These are phyloP conservation scores for Tachypleus tridentatus DNA, from an alignment of 1,140 invertebrate species.

Conservation along the genomic window DNA sequence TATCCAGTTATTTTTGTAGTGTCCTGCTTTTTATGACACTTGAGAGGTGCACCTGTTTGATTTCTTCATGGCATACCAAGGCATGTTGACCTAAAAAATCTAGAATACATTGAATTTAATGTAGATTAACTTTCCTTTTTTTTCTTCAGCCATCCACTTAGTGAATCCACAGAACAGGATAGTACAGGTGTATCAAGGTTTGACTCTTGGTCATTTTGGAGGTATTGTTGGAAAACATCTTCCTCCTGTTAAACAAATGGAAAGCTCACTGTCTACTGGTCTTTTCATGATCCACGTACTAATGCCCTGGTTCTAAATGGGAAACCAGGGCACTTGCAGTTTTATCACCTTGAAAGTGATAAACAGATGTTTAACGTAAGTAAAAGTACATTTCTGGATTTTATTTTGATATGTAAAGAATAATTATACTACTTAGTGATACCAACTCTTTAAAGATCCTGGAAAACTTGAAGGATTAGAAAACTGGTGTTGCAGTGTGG, in stretches of 20 bases:
- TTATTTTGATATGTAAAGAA: too few relatives aligned
- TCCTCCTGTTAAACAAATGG: background rate
- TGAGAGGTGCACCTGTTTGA: too few relatives aligned
- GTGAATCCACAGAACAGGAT: conserved; percentile 47
- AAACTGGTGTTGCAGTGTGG: too few relatives aligned
- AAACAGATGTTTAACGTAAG: conserved; percentile 58
- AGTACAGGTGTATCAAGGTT: conserved; percentile 50
- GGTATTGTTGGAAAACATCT: background rate
- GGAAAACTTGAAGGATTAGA: too few relatives aligned
- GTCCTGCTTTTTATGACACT: too few relatives aligned
- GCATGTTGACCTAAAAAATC: too few relatives aligned
- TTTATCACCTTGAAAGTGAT: conserved; percentile 53
- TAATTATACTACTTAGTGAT: too few relatives aligned
- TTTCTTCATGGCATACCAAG: too few relatives aligned
- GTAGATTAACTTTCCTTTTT: conserved; percentile 5
- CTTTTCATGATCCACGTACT: conserved; percentile 51
- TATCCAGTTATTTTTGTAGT: too few relatives aligned
- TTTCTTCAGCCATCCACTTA: conserved; percentile 47
- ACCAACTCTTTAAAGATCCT: too few relatives aligned
- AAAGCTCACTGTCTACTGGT: conserved; percentile 45
- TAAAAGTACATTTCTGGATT: conserved; percentile 9
- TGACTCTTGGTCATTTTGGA: conserved; percentile 29
- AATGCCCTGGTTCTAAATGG: conserved; percentile 60
- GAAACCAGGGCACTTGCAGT: conserved; percentile 62
- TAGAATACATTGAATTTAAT: too few relatives aligned